Conservation (phyloP, 2,888 invertebrate species). For the Cremastinae sp. region DNA sequence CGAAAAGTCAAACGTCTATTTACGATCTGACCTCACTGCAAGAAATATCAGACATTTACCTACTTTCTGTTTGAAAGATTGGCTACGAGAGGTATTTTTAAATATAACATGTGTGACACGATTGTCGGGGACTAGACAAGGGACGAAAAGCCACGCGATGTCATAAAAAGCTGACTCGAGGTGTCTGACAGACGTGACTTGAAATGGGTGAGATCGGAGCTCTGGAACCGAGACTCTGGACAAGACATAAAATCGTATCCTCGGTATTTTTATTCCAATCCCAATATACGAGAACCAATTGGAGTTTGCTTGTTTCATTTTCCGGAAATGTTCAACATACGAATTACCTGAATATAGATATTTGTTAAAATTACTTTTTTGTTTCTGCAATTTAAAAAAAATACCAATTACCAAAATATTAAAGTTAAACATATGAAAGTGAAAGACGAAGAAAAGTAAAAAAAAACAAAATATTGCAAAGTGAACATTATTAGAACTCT, state of each 20-base stretch:
- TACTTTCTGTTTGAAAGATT: not conserved
- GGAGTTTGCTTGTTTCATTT: not conserved
- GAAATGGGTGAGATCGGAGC: constrained; percentile 9
- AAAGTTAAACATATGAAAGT: not conserved
- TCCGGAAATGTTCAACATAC: constrained; percentile 1
- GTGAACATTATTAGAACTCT: no score
- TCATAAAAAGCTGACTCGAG: constrained; percentile 9
- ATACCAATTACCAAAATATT: not conserved
- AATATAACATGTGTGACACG: constrained; percentile 1
- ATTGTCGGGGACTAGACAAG: constrained; percentile 4
- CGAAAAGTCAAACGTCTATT: no score
- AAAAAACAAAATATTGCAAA: constrained; percentile 10
- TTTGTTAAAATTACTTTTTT: no score
- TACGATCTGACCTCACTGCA: no score
- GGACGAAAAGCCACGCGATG: constrained; percentile 4
- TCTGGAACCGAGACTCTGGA: constrained; percentile 9
- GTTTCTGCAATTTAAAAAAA: no score
- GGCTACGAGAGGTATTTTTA: not conserved
- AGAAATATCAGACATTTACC: not conserved
- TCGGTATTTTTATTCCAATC: constrained; percentile 18
- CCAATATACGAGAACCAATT: not conserved
- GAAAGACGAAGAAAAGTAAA: not conserved
- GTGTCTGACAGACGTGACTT: constrained; percentile 4
- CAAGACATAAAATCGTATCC: constrained; percentile 16
- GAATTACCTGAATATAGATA: no score